Evolutionary conservation across 2,888 invertebrate species (phyloP).

Genomic region (Andrena praecox): DNA sequence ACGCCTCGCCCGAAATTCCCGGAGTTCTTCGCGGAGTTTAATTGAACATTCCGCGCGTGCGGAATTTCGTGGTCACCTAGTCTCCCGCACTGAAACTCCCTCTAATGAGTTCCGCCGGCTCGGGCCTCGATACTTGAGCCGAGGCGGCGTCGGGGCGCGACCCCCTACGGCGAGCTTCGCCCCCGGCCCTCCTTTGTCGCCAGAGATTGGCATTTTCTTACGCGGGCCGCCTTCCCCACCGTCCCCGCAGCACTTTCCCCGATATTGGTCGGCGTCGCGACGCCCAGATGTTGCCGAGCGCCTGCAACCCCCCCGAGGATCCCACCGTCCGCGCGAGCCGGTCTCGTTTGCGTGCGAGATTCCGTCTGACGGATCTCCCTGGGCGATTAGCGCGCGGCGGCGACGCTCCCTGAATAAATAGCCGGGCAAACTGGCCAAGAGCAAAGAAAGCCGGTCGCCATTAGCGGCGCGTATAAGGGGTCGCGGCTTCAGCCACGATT

Average conservation of each 20-base stretch:
- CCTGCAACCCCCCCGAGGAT: neutral
- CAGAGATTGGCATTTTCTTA: conserved; percentile 4
- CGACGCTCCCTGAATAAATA: neutral
- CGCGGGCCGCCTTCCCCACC: neutral
- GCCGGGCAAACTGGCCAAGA: neutral
- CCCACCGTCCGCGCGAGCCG: neutral
- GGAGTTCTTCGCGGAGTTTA: conserved; percentile 65
- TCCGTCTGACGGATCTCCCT: conserved; percentile 1
- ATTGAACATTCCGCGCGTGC: conserved; percentile 69
- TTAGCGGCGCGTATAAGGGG: neutral
- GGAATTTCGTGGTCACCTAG: conserved; percentile 59
- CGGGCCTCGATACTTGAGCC: conserved; percentile 43
- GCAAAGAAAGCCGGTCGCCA: neutral
- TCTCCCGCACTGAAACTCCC: conserved; percentile 49
- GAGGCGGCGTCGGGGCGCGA: neutral
- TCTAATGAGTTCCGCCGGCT: conserved; percentile 37
- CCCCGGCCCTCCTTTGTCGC: neutral
- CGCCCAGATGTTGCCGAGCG: no score
- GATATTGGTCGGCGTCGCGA: no score
- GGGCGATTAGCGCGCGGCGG: conserved; percentile 8
- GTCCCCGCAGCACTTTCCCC: no score
- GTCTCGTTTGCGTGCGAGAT: neutral
- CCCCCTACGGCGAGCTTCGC: neutral
- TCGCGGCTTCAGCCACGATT: neutral
- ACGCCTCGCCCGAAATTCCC: conserved; percentile 58